phyloP scores from a whole-genome alignment of 1,140 invertebrate species.

The Polypedilum vanderplanki region DNA sequence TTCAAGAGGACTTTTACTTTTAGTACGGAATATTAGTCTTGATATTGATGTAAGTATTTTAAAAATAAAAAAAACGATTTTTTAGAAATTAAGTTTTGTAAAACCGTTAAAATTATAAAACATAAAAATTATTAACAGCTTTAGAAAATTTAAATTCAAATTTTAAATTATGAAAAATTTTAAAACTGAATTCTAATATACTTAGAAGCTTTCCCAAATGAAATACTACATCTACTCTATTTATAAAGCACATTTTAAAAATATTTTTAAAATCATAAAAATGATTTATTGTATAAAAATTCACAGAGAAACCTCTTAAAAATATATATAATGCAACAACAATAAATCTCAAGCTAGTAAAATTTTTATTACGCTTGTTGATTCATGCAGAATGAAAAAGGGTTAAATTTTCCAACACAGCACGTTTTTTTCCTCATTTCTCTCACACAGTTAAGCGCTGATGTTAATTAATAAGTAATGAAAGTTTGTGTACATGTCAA shows the following conservation, averaged over 20 bases:
- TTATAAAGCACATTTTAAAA: too few species aligned
- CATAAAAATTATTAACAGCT: not conserved
- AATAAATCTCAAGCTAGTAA: too few species aligned
- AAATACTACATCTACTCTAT: not conserved
- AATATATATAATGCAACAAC: too few species aligned
- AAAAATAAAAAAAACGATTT: not conserved
- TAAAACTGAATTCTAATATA: not conserved
- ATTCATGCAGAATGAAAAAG: too few species aligned
- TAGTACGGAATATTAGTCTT: not conserved
- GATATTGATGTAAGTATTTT: slow-evolving; percentile 22
- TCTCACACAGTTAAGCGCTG: not conserved
- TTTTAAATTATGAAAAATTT: not conserved
- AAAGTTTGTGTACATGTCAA: not conserved
- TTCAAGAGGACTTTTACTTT: not conserved
- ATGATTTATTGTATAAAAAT: too few species aligned
- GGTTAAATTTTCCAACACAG: too few species aligned
- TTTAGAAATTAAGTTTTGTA: not conserved
- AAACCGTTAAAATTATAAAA: not conserved
- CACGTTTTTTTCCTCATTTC: too few species aligned
- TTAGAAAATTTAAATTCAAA: not conserved
- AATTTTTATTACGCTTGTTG: too few species aligned
- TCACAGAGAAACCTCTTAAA: too few species aligned
- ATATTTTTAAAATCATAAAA: too few species aligned
- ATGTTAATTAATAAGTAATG: not conserved
- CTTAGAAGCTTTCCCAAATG: not conserved